These are phyloP conservation scores for Notolepis coatsorum DNA, from an alignment of 2,797 vertebrate species.

Conservation along the genomic window DNA sequence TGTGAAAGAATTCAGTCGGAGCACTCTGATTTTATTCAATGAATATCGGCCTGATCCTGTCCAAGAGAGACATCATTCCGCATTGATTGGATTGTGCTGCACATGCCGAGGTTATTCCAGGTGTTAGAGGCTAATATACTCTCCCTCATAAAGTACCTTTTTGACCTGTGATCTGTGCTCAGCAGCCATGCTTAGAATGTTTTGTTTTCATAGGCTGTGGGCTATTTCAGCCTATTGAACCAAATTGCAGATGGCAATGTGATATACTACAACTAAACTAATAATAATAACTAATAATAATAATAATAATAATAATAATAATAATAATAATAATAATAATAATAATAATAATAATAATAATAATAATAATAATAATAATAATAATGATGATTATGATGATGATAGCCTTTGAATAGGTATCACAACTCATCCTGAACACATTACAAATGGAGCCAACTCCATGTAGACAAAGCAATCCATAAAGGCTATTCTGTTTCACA, in stretches of 20 bases:
- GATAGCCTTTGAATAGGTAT: too few relatives aligned
- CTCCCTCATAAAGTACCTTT: slow-evolving; percentile 35
- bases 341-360: not conserved
- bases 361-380: slow-evolving; percentile 3
- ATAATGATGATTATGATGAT: not conserved
- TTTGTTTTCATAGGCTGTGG: slow-evolving; percentile 28
- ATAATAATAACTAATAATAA: slow-evolving; percentile 15
- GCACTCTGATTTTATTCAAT: too few relatives aligned
- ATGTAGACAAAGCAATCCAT: slow-evolving; percentile 10
- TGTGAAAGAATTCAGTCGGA: too few relatives aligned
- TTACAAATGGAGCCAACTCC: slow-evolving; percentile 14
- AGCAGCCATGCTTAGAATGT: slow-evolving; percentile 13
- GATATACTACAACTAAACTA: not conserved
- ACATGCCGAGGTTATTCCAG: slow-evolving; percentile 77
- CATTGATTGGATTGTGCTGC: slow-evolving; percentile 69
- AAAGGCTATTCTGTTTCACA: slow-evolving; percentile 29
- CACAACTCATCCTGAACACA: slow-evolving; percentile 4
- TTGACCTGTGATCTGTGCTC: slow-evolving; percentile 47
- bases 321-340: slow-evolving; percentile 14
- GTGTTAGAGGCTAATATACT: slow-evolving; percentile 62
- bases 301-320: slow-evolving; percentile 7
- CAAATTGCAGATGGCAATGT: slow-evolving; percentile 5
- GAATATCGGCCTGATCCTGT: slow-evolving; percentile 16
- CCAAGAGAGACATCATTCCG: slow-evolving; percentile 59
- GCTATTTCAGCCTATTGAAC: slow-evolving; percentile 7